phyloP scores from a whole-genome alignment of 2,113 vertebrate genomes.

The Aegotheles bennettii region DNA sequence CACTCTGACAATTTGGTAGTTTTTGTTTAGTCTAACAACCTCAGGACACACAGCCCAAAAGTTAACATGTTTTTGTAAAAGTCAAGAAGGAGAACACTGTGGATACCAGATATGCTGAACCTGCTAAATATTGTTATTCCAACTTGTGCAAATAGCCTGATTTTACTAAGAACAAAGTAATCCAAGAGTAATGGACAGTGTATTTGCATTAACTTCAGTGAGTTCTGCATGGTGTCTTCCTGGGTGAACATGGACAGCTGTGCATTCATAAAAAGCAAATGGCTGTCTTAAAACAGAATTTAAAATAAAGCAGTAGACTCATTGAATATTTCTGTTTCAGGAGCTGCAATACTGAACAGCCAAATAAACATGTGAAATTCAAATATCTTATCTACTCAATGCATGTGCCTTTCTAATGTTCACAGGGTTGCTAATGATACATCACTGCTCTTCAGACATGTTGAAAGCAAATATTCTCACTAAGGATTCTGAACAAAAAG shows the following conservation, averaged over 20 bases:
- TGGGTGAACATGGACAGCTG: not conserved
- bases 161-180: not conserved
- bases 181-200: not conserved
- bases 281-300: not conserved
- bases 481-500: not conserved
- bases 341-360: not conserved
- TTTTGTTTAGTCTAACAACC: not conserved
- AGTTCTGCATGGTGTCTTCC: not conserved
- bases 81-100: not conserved
- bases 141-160: not conserved
- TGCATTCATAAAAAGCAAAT: not conserved
- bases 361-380: not conserved
- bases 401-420: not conserved
- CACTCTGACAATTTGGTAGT: fast-evolving
- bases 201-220: not conserved
- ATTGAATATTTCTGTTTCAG: not conserved
- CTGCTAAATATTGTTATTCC: not conserved
- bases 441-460: not conserved
- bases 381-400: not conserved
- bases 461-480: not conserved
- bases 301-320: not conserved
- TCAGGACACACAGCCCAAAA: not conserved
- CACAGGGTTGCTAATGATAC: not conserved
- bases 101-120: not conserved
- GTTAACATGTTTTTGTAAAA: not conserved